Base-by-base conservation (phyloP, 1,140 invertebrate species). In the Trichogramma pretiosum region DNA sequence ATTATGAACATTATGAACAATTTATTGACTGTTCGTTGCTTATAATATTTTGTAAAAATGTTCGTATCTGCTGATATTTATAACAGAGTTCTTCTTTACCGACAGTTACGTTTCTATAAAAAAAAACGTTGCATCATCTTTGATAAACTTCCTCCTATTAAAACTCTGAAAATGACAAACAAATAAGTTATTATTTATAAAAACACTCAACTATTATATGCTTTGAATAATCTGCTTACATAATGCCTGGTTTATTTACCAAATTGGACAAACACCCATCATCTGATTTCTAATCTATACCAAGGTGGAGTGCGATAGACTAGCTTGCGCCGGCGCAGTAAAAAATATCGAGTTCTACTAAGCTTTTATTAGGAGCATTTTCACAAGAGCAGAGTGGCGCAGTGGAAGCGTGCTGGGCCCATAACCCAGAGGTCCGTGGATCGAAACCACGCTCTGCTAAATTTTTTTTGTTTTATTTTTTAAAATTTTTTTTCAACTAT, bases 401-500 rank as follows among this genome's bases (percentile, higher is more conserved):
- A 91, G 87, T 86, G 87, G 89, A 89, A 92, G 85, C 87, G 89
- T 89, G 87, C 87, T 93, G 88, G 89, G 88, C 88, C 86, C 88
- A 92, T 92, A 92, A 92, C 88, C 87, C 87, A 90, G 85, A 90
- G 87, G 87, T 90, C 87, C 84, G 85, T 87, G 83, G 87, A 90
- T 91, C 86, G 85, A 90, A 90, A 89, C 87, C 82, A 89, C 84
- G 84, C 83, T 87, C 85, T 90, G 86, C 85, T 89, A 88, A 59
- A n/a, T n/a, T n/a, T n/a, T n/a, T n/a, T n/a, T n/a, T n/a, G n/a
- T n/a, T n/a, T n/a, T n/a, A n/a, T n/a, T n/a, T n/a, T n/a, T n/a
- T n/a, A n/a, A n/a, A n/a, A n/a, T n/a, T n/a, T n/a, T n/a, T n/a
- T n/a, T n/a, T n/a, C n/a, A n/a, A n/a, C n/a, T n/a, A n/a, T n/a